Evolutionary conservation across 2,797 vertebrate genomes (phyloP), one percentile per base, ranked within the genome.

Genomic region (Microcaecilia unicolor): DNA sequence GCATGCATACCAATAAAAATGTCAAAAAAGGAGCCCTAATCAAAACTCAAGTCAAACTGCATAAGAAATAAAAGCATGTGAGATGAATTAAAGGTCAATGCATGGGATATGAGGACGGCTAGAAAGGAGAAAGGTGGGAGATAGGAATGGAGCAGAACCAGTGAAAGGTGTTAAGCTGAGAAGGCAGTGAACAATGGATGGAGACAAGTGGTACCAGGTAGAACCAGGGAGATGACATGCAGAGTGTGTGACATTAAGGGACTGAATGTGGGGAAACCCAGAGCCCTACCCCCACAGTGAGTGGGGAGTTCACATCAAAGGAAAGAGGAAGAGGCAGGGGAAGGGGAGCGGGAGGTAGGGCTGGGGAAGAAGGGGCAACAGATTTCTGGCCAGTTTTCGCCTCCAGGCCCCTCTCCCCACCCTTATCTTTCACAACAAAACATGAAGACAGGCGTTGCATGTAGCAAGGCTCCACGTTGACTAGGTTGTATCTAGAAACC

Each of bases 1-100:
- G 45, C 88, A 89, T 93, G 89, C 90, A 61, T 34, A 44, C 28
- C 41, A 31, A 9, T 68, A 56, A 43, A n/a, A 60, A 66, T 57
- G 7, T 2, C 54, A 74, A 63, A 55, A 55, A 45, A 61, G 72
- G 73, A 31, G 18, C 47, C 56, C 67, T 65, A 41, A 29, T 64
- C 67, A 51, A 78, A 67, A 25, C 61, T 67, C 63, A 43, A 55
- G 64, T n/a, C n/a, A n/a, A n/a, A n/a, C n/a, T n/a, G n/a, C n/a
- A n/a, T n/a, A n/a, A n/a, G n/a, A n/a, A n/a, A n/a, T n/a, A n/a
- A n/a, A n/a, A n/a, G n/a, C n/a, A n/a, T n/a, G n/a, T n/a, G n/a
- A n/a, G n/a, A n/a, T n/a, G 54, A 42, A 6, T 1, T 5, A 28
- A 56, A 57, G 18, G 25, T n/a, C 8, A 9, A 69, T 72, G 71